A percentile compares a stretch with the other conserved stretches of the same genome.
These are phyloP conservation scores for Heliconius melpomene DNA, from an alignment of 1,140 invertebrate species.

Conservation along the genomic window DNA sequence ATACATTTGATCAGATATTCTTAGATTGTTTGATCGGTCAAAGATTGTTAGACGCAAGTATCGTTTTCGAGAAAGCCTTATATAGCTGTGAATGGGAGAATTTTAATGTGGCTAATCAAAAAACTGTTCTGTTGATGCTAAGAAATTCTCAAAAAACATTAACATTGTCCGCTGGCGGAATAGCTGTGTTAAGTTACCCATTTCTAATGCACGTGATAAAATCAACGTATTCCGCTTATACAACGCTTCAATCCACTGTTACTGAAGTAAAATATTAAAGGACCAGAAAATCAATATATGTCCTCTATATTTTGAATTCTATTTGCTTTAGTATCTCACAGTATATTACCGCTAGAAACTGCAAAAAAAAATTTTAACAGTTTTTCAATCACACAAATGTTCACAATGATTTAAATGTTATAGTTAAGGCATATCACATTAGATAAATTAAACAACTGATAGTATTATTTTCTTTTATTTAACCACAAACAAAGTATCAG, in stretches of 20 bases:
- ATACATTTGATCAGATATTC: slow-evolving; percentile 53
- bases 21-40: slow-evolving; percentile 64
- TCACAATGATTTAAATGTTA: too few species aligned
- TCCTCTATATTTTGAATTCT: background rate
- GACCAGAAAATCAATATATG: background rate
- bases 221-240: slow-evolving; percentile 61
- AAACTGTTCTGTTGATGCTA: slow-evolving; percentile 53
- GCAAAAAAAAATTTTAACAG: too few species aligned
- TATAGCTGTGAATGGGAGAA: slow-evolving; percentile 64
- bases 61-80: slow-evolving; percentile 53
- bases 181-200: slow-evolving; percentile 47
- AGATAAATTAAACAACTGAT: background rate
- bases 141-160: slow-evolving; percentile 58
- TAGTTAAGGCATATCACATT: too few species aligned
- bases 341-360: too few species aligned
- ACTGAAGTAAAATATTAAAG: background rate
- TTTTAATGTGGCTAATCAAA: slow-evolving; percentile 53
- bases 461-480: slow-evolving; percentile 1
- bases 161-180: slow-evolving; percentile 56
- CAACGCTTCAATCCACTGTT: slow-evolving; percentile 43
- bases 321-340: too few species aligned
- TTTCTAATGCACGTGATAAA: slow-evolving; percentile 55
- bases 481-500: too few species aligned
- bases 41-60: slow-evolving; percentile 54
- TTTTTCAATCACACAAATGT: too few species aligned